A percentile compares a stretch with the other conserved stretches of the same genome.
Conservation (phyloP, 2,888 invertebrate species). For the Oasisia sp. region DNA sequence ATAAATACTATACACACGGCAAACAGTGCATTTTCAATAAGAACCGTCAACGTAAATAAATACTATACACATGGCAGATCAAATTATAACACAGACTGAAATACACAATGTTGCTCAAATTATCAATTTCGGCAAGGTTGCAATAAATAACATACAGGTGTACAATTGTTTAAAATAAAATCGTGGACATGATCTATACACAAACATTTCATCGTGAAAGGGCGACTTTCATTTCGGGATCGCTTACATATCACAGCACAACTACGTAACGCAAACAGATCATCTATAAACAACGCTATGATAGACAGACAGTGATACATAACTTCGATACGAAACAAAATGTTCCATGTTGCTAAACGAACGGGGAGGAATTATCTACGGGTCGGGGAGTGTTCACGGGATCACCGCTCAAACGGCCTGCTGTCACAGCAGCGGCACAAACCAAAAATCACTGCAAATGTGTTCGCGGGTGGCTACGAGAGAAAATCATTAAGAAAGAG, state of each 20-base stretch:
- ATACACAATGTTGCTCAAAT: background rate
- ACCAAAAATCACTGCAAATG: background rate
- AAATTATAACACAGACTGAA: background rate
- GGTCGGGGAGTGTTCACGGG: background rate
- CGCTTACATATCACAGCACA: background rate
- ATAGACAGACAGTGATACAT: background rate
- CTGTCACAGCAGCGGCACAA: background rate
- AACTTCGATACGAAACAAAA: constrained; percentile 12
- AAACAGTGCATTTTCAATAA: background rate
- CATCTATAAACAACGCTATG: background rate
- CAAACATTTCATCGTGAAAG: background rate
- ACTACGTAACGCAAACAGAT: background rate
- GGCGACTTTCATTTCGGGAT: background rate
- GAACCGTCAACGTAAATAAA: background rate
- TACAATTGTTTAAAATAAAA: background rate
- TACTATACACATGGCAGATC: constrained; percentile 4
- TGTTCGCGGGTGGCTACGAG: background rate
- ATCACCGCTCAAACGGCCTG: background rate
- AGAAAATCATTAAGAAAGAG: background rate
- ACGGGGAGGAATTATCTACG: background rate
- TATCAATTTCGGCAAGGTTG: background rate
- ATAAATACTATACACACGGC: background rate
- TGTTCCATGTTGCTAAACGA: constrained; percentile 1
- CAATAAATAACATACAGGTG: background rate
- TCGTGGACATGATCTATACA: background rate